These are phyloP conservation scores for Poliocrania exsul DNA, from an alignment of 2,797 vertebrate genomes.

Conservation along the genomic window DNA sequence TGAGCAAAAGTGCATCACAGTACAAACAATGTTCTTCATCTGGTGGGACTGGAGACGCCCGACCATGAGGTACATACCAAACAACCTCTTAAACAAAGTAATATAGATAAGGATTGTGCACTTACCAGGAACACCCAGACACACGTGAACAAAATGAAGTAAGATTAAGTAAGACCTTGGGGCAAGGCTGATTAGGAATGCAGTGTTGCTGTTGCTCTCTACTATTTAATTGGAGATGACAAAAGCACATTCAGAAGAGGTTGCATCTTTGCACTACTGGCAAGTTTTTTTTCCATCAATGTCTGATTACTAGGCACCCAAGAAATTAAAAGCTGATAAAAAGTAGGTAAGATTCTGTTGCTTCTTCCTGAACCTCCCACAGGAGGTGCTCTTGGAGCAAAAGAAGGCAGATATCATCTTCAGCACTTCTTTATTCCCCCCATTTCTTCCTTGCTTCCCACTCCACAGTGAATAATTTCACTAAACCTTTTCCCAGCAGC, in stretches of 20 bases:
- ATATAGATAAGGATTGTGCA: neutral
- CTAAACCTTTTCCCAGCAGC: neutral
- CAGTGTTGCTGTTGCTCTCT: neutral
- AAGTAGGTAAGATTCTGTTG: neutral
- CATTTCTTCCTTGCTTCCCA: neutral
- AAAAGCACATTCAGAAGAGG: neutral
- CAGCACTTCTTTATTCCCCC: neutral
- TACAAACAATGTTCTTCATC: neutral
- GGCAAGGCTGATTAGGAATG: neutral
- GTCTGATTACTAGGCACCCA: neutral
- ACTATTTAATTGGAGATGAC: neutral
- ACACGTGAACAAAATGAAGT: neutral
- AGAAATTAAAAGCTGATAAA: neutral
- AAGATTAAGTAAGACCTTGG: neutral
- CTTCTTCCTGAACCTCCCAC: neutral
- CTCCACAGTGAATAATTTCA: fast-evolving
- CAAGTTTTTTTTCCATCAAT: neutral
- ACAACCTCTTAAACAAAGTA: neutral
- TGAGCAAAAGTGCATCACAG: neutral
- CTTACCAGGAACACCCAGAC: neutral
- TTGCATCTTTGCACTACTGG: neutral
- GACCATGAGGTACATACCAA: neutral
- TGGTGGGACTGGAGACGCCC: neutral
- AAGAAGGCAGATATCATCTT: neutral
- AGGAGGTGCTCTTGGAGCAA: neutral